Conservation (phyloP, 2,888 invertebrate species). For the Rosalia funebris region DNA sequence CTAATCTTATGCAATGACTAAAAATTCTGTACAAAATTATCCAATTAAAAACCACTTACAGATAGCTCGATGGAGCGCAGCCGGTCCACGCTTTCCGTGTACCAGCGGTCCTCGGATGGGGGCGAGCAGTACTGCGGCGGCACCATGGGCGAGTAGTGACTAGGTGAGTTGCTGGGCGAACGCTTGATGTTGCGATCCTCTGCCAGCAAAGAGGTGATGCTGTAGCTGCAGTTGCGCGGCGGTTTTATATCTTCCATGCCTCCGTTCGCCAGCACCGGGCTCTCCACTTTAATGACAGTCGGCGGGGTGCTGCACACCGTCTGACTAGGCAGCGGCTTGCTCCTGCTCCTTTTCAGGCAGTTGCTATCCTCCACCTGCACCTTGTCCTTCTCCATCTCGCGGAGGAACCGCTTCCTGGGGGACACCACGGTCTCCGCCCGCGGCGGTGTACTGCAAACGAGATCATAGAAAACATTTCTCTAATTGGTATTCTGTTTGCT, state of each 20-base stretch:
- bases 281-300: conserved; percentile 34
- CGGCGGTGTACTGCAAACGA: conserved; percentile 51
- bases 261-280: conserved; percentile 49
- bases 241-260: conserved; percentile 47
- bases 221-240: conserved; percentile 74
- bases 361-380: conserved; percentile 49
- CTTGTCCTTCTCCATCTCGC: conserved; percentile 74
- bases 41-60: too few species aligned
- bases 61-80: conserved; percentile 62
- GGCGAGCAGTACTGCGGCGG: conserved; percentile 65
- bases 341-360: conserved; percentile 58
- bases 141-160: conserved; percentile 59
- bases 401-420: conserved; percentile 81
- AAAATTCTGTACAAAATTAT: too few species aligned
- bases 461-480: background rate
- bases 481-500: too few species aligned
- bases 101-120: conserved; percentile 60
- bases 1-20: too few species aligned
- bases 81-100: conserved; percentile 61
- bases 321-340: conserved; percentile 44
- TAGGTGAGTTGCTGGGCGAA: conserved; percentile 59
- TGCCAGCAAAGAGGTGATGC: conserved; percentile 84
- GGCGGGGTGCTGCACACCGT: conserved; percentile 28
- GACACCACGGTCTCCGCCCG: conserved; percentile 72
- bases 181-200: conserved; percentile 64